A percentile compares a stretch with the other conserved stretches of the same genome.
These are phyloP conservation scores for Drosophila pseudoobscura DNA, from an alignment of 1,140 invertebrate species.

Conservation along the genomic window DNA sequence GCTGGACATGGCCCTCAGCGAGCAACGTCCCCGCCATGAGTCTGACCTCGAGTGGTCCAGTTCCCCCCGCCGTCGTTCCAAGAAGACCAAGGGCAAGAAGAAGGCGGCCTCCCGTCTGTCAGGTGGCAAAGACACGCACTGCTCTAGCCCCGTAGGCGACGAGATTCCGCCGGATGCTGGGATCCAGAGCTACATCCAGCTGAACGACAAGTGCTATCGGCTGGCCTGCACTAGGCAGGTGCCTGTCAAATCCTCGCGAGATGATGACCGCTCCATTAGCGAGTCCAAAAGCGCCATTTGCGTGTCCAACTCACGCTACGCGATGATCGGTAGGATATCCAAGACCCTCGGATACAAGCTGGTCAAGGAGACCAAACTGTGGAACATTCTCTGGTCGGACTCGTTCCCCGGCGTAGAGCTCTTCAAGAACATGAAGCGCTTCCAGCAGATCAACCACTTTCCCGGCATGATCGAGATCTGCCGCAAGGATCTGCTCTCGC, in stretches of 20 bases:
- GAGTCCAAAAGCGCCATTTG: constrained; percentile 85
- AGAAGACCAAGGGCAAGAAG: constrained; percentile 22
- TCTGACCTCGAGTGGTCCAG: constrained; percentile 44
- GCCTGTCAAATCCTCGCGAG: neutral
- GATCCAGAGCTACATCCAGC: constrained; percentile 59
- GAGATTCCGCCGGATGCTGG: neutral
- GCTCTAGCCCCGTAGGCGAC: constrained; percentile 8
- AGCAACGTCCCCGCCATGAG: constrained; percentile 27
- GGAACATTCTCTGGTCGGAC: constrained; percentile 96
- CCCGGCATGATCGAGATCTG: constrained; percentile 96
- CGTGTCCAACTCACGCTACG: constrained; percentile 89
- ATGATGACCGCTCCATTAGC: constrained; percentile 22
- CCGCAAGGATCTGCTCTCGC: constrained; percentile 92
- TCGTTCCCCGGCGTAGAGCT: constrained; percentile 91
- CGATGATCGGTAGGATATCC: constrained; percentile 88
- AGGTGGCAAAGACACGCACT: constrained; percentile 1
- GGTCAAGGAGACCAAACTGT: constrained; percentile 90
- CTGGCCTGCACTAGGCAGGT: constrained; percentile 47
- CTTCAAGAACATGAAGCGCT: constrained; percentile 95
- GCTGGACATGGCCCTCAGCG: constrained; percentile 61
- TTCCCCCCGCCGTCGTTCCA: constrained; percentile 4
- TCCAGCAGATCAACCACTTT: constrained; percentile 95
- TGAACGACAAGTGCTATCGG: constrained; percentile 68
- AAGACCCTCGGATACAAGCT: constrained; percentile 90
- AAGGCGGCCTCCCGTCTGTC: constrained; percentile 3